A percentile compares a stretch with the other conserved stretches of the same genome.
Conservation (phyloP, 53 echinoderm and acorn worm species). For the Pentamera pediparva region DNA sequence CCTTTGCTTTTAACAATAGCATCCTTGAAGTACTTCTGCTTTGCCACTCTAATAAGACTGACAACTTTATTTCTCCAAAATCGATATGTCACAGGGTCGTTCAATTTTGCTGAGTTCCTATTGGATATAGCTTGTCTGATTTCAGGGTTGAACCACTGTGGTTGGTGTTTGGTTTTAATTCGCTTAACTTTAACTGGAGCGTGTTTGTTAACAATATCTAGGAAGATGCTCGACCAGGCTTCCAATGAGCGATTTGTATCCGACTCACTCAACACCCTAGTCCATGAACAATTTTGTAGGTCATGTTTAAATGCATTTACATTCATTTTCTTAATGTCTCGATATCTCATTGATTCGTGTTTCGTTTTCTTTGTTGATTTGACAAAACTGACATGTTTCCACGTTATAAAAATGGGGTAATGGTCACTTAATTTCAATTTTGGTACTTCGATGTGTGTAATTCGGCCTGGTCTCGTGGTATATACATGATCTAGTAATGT, state of each 20-base stretch:
- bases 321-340: not conserved
- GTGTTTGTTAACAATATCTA: not conserved
- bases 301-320: not conserved
- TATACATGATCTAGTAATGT: not conserved
- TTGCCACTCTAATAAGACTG: not conserved
- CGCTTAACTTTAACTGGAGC: not conserved
- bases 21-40: not conserved
- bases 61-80: not conserved
- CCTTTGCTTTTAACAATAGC: not conserved
- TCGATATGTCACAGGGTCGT: not conserved
- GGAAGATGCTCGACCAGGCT: not conserved
- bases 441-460: not conserved
- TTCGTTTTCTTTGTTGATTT: not conserved
- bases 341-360: too few species aligned
- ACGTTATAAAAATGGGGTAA: not conserved
- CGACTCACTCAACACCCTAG: not conserved
- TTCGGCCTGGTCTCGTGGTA: not conserved
- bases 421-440: not conserved
- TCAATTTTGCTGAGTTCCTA: not conserved
- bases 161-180: not conserved
- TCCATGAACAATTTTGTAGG: not conserved
- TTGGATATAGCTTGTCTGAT: not conserved
- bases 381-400: not conserved
- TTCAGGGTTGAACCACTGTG: too few species aligned
- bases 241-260: not conserved